Conservation (phyloP, 2,113 vertebrate species). For the Scomber scombrus region DNA sequence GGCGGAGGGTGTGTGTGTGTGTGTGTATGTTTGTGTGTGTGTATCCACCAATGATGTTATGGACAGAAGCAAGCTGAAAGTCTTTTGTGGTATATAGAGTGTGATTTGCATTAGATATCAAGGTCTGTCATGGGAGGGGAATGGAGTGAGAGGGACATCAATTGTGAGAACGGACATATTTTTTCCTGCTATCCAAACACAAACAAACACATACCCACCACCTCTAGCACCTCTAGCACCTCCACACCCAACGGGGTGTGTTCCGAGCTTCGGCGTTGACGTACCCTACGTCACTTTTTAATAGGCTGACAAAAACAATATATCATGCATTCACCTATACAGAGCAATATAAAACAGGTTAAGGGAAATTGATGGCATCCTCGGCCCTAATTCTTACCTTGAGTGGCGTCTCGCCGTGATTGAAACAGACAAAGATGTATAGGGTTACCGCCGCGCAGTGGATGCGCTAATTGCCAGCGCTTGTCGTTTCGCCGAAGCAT, state of each 20-base stretch:
- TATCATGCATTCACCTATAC: slow-evolving; percentile 91
- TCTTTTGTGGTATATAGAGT: slow-evolving; percentile 56
- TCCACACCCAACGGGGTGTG: slow-evolving; percentile 68
- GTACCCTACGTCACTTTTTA: slow-evolving; percentile 87
- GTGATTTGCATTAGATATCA: slow-evolving; percentile 70
- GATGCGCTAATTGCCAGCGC: slow-evolving; percentile 94
- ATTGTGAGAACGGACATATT: slow-evolving; percentile 39
- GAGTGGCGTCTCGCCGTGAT: slow-evolving; percentile 88
- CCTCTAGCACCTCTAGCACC: slow-evolving; percentile 9
- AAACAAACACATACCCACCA: slow-evolving; percentile 7
- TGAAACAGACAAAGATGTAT: slow-evolving; percentile 97
- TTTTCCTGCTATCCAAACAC: slow-evolving; percentile 20
- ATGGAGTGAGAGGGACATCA: slow-evolving; percentile 45
- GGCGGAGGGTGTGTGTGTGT: slow-evolving; percentile 18
- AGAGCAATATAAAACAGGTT: slow-evolving; percentile 92
- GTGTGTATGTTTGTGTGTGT: slow-evolving; percentile 40
- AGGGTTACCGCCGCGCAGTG: slow-evolving; percentile 91
- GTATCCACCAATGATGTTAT: slow-evolving; percentile 54
- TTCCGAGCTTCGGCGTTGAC: slow-evolving; percentile 85
- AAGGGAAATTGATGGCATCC: slow-evolving; percentile 96
- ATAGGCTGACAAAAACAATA: slow-evolving; percentile 96
- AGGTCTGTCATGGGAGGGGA: slow-evolving; percentile 48
- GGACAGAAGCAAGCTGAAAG: slow-evolving; percentile 64
- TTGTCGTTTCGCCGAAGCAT: slow-evolving; percentile 92
- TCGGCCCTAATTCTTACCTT: slow-evolving; percentile 91